These are phyloP conservation scores for Danio aesculapii DNA, from an alignment of 2,797 vertebrate species.

Conservation along the genomic window DNA sequence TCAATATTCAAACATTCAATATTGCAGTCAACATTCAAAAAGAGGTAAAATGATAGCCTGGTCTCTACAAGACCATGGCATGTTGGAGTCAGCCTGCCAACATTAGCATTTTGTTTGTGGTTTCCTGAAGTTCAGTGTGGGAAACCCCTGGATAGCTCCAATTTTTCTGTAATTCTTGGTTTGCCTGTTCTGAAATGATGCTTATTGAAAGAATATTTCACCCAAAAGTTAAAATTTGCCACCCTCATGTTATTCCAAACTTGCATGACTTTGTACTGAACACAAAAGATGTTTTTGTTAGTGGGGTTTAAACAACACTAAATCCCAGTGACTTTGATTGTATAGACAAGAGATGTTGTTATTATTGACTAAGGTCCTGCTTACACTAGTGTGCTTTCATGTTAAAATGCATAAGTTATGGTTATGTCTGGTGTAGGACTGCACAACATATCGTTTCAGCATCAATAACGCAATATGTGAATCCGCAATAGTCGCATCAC, in stretches of 20 bases:
- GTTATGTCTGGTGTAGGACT: too few relatives aligned
- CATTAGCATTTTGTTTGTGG: not conserved
- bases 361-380: not conserved
- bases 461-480: too few relatives aligned
- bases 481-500: too few relatives aligned
- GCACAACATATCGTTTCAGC: too few relatives aligned
- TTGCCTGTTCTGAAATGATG: not conserved
- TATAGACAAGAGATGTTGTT: not conserved
- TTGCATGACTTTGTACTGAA: not conserved
- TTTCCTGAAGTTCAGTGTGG: not conserved
- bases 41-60: not conserved
- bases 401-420: too few relatives aligned
- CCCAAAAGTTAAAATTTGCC: not conserved
- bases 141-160: not conserved
- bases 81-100: not conserved
- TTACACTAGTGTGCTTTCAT: too few relatives aligned
- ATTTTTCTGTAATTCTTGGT: slow-evolving; percentile 1
- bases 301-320: not conserved
- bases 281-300: not conserved
- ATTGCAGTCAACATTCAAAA: slow-evolving; percentile 10
- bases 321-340: not conserved
- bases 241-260: not conserved
- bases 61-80: not conserved
- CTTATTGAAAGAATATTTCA: not conserved
- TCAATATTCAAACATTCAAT: not conserved